These are phyloP conservation scores for Puma concolor DNA, from an alignment of 2,113 vertebrate species.

Conservation along the genomic window DNA sequence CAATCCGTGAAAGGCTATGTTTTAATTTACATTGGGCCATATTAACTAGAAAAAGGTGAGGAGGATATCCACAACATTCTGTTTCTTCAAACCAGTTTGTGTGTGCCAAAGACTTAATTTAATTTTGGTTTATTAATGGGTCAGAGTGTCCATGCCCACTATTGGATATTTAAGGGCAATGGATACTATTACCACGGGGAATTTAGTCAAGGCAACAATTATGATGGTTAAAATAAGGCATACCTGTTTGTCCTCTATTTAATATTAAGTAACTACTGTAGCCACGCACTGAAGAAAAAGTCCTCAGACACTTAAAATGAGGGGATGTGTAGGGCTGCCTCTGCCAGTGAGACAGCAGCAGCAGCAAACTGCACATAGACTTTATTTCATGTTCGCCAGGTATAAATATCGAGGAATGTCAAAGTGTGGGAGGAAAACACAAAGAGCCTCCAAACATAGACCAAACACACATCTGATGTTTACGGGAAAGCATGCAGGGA, in stretches of 20 bases:
- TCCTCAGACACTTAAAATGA: too few relatives aligned
- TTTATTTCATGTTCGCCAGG: too few relatives aligned
- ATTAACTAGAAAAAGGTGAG: background rate
- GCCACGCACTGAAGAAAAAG: too few relatives aligned
- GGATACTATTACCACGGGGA: background rate
- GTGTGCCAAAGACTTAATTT: constrained; percentile 4
- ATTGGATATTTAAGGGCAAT: background rate
- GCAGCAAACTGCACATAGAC: too few relatives aligned
- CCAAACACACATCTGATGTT: too few relatives aligned
- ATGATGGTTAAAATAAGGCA: background rate
- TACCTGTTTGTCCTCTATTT: background rate
- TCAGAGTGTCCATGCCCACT: background rate
- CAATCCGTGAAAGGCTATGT: background rate
- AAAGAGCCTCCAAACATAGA: too few relatives aligned
- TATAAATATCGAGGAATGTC: too few relatives aligned
- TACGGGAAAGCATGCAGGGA: too few relatives aligned
- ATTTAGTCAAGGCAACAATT: background rate
- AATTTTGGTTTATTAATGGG: constrained; percentile 26
- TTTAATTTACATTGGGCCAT: background rate
- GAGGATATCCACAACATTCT: background rate
- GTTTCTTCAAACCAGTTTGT: constrained; percentile 30
- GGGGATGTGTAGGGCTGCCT: too few relatives aligned
- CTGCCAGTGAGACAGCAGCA: too few relatives aligned
- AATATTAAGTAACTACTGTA: background rate
- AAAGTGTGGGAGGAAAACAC: too few relatives aligned